These are phyloP conservation scores for Ailurus styani DNA, from an alignment of 2,113 vertebrate genomes.

Conservation along the genomic window DNA sequence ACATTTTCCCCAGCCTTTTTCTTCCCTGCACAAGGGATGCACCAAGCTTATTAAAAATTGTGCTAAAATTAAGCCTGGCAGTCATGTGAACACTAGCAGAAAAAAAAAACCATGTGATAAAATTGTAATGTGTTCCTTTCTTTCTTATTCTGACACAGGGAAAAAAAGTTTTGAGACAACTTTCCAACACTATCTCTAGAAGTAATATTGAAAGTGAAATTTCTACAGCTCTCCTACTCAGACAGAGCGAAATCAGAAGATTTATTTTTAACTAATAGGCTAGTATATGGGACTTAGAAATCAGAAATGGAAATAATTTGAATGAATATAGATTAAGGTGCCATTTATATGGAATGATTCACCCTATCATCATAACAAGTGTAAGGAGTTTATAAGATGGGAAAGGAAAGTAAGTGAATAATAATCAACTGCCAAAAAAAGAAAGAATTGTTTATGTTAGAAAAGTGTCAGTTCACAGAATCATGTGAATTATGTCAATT, in stretches of 20 bases:
- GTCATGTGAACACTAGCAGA: neutral
- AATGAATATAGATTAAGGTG: conserved; percentile 6
- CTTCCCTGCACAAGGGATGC: neutral
- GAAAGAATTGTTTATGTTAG: neutral
- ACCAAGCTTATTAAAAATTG: neutral
- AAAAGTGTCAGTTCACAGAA: conserved; percentile 52
- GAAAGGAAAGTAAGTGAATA: conserved; percentile 11
- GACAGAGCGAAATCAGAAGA: neutral
- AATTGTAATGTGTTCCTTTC: neutral
- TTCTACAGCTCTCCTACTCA: neutral
- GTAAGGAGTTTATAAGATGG: neutral
- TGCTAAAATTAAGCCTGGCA: neutral
- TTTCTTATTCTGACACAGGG: neutral
- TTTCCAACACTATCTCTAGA: neutral
- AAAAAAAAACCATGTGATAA: neutral
- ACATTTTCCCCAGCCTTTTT: neutral
- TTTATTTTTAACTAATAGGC: conserved; percentile 46
- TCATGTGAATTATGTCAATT: conserved; percentile 30
- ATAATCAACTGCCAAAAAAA: conserved; percentile 41
- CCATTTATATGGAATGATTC: neutral
- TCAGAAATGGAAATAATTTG: conserved; percentile 16
- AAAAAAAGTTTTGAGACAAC: neutral
- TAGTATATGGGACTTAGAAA: conserved; percentile 35
- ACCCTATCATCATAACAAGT: neutral
- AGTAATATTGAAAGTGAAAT: conserved; percentile 1